A percentile compares a stretch with the other conserved stretches of the same genome.
These are phyloP conservation scores for Halesus radiatus DNA, from an alignment of 1,140 invertebrate genomes.

Conservation along the genomic window DNA sequence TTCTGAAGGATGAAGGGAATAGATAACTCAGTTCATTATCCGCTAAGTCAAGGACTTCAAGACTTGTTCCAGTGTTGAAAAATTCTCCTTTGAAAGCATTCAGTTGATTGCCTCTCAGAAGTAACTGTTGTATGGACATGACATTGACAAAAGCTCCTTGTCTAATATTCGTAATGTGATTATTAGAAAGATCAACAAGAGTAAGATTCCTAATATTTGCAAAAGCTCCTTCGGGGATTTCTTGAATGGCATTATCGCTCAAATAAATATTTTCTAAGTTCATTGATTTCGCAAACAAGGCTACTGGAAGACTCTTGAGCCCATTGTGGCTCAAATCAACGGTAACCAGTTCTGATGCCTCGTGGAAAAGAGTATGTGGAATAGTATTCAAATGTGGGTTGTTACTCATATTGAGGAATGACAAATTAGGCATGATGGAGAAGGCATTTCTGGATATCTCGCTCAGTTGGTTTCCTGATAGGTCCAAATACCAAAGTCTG, in stretches of 20 bases:
- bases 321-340: constrained; percentile 83
- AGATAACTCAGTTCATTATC: constrained; percentile 84
- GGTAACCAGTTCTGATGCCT: constrained; percentile 73
- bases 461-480: constrained; percentile 84
- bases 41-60: constrained; percentile 81
- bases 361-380: constrained; percentile 72
- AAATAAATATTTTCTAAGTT: constrained; percentile 78
- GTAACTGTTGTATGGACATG: constrained; percentile 78
- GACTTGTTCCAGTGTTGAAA: constrained; percentile 79
- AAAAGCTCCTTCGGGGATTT: constrained; percentile 81
- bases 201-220: constrained; percentile 81
- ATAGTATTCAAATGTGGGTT: constrained; percentile 79
- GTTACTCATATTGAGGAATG: constrained; percentile 83
- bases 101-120: constrained; percentile 79
- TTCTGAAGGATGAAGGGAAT: constrained; percentile 86
- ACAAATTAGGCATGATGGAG: constrained; percentile 75
- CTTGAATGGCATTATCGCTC: constrained; percentile 77
- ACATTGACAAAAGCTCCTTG: constrained; percentile 77
- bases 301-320: constrained; percentile 78
- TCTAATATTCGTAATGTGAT: constrained; percentile 83
- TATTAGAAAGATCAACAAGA: constrained; percentile 80
- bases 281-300: constrained; percentile 78
- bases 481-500: constrained; percentile 79
- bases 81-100: constrained; percentile 85
- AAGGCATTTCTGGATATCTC: constrained; percentile 80